Conservation (phyloP, 2,113 vertebrate genomes). For the Syngnathus floridae region DNA sequence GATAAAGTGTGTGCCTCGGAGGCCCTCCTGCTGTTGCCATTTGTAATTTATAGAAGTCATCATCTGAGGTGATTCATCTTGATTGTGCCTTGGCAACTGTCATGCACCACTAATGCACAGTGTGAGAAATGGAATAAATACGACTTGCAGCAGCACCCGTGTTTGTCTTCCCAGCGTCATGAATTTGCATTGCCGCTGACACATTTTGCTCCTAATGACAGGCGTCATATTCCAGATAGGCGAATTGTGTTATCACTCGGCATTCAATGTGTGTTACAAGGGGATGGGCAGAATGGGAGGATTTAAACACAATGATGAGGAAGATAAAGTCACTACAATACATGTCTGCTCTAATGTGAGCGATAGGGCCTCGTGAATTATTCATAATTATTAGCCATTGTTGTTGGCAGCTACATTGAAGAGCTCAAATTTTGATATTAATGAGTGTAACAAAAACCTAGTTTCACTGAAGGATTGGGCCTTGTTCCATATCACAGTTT, state of each 20-base stretch:
- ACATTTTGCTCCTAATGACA: slow-evolving; percentile 58
- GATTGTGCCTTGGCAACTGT: slow-evolving; percentile 67
- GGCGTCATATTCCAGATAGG: slow-evolving; percentile 38
- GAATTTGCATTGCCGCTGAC: slow-evolving; percentile 61
- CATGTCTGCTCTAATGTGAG: slow-evolving; percentile 53
- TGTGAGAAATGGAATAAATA: slow-evolving; percentile 58
- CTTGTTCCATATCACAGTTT: slow-evolving; percentile 9
- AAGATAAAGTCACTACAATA: slow-evolving; percentile 52
- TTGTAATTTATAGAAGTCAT: slow-evolving; percentile 69
- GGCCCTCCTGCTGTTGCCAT: slow-evolving; percentile 58
- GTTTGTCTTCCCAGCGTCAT: slow-evolving; percentile 60
- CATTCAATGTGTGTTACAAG: slow-evolving; percentile 59
- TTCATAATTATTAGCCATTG: slow-evolving; percentile 61
- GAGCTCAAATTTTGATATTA: slow-evolving; percentile 43
- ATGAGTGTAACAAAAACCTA: slow-evolving; percentile 29
- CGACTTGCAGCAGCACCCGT: slow-evolving; percentile 47
- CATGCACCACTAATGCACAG: slow-evolving; percentile 60
- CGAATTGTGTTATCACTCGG: slow-evolving; percentile 42
- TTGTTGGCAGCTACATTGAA: slow-evolving; percentile 46
- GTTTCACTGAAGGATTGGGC: slow-evolving; percentile 18
- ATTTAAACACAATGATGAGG: slow-evolving; percentile 54
- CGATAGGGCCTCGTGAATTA: slow-evolving; percentile 55
- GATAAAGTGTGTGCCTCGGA: slow-evolving; percentile 51
- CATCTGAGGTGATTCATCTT: slow-evolving; percentile 63
- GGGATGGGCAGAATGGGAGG: slow-evolving; percentile 47